phyloP scores from a whole-genome alignment of 2,888 invertebrate species.

The Congeria kusceri region DNA sequence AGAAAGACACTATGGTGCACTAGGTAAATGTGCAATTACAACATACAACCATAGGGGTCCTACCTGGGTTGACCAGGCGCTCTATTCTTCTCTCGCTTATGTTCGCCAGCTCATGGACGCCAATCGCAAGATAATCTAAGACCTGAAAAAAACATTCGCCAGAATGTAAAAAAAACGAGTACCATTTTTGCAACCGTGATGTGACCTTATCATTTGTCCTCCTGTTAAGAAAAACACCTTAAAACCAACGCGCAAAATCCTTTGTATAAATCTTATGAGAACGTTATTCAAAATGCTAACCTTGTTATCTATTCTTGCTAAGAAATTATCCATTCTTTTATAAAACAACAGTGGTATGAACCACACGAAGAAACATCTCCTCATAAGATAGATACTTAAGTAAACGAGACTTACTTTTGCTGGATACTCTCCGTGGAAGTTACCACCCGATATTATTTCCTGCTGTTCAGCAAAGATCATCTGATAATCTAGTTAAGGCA shows the following conservation, averaged over 20 bases:
- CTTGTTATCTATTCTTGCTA: too few species aligned
- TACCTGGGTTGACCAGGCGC: slow-evolving; percentile 89
- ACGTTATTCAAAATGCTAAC: background rate
- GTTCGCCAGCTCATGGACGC: slow-evolving; percentile 89
- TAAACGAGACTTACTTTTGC: slow-evolving; percentile 86
- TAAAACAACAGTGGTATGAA: too few species aligned
- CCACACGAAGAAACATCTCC: too few species aligned
- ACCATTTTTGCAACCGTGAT: too few species aligned
- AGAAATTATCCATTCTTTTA: too few species aligned
- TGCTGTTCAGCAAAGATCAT: slow-evolving; percentile 86
- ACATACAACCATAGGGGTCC: background rate
- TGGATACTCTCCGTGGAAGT: slow-evolving; percentile 91
- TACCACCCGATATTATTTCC: slow-evolving; percentile 89
- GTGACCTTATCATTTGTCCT: too few species aligned
- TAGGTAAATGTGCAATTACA: too few species aligned
- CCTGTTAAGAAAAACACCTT: too few species aligned
- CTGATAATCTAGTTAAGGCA: slow-evolving; percentile 58
- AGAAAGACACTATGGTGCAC: too few species aligned
- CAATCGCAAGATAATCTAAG: slow-evolving; percentile 89
- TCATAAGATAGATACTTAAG: background rate
- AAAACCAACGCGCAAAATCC: background rate
- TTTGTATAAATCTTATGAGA: background rate
- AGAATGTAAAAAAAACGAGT: too few species aligned
- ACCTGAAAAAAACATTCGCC: slow-evolving; percentile 82
- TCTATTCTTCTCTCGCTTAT: slow-evolving; percentile 90